A percentile compares a stretch with the other conserved stretches of the same genome.
Evolutionary conservation across 2,888 invertebrate species (phyloP).

Genomic region (Parelbella ahira): DNA sequence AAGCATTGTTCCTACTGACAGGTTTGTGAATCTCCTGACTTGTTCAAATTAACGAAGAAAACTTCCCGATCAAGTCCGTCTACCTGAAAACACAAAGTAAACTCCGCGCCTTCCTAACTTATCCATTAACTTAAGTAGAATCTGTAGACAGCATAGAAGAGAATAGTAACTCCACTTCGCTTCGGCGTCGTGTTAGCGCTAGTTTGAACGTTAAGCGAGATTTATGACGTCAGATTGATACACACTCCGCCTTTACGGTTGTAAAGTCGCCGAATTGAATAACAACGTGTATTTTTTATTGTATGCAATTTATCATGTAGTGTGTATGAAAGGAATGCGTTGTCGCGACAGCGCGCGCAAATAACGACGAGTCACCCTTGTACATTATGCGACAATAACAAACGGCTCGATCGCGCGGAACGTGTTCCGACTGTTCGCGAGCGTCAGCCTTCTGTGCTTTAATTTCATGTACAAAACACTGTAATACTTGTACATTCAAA

Average conservation of each 20-base stretch:
- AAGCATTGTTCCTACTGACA: slow-evolving; percentile 53
- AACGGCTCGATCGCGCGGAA: slow-evolving; percentile 40
- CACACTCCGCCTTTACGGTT: slow-evolving; percentile 38
- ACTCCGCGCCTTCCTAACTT: slow-evolving; percentile 77
- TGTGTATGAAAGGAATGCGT: slow-evolving; percentile 38
- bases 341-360: slow-evolving; percentile 35
- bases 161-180: slow-evolving; percentile 54
- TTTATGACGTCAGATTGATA: slow-evolving; percentile 65
- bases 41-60: slow-evolving; percentile 78
- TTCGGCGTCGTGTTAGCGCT: slow-evolving; percentile 48
- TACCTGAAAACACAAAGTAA: slow-evolving; percentile 80
- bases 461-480: too few relatives aligned
- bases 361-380: slow-evolving; percentile 48
- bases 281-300: slow-evolving; percentile 29
- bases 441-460: too few relatives aligned
- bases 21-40: slow-evolving; percentile 68
- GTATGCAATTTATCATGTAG: slow-evolving; percentile 37
- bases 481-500: too few relatives aligned
- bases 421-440: slow-evolving; percentile 33
- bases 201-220: slow-evolving; percentile 65
- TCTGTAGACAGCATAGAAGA: slow-evolving; percentile 73
- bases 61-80: slow-evolving; percentile 77
- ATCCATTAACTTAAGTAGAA: slow-evolving; percentile 80
- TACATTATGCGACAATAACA: slow-evolving; percentile 43
- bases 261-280: slow-evolving; percentile 29